Evolutionary conservation across 2,113 vertebrate species (phyloP).

Genomic region (Urocynchramus pylzowi): DNA sequence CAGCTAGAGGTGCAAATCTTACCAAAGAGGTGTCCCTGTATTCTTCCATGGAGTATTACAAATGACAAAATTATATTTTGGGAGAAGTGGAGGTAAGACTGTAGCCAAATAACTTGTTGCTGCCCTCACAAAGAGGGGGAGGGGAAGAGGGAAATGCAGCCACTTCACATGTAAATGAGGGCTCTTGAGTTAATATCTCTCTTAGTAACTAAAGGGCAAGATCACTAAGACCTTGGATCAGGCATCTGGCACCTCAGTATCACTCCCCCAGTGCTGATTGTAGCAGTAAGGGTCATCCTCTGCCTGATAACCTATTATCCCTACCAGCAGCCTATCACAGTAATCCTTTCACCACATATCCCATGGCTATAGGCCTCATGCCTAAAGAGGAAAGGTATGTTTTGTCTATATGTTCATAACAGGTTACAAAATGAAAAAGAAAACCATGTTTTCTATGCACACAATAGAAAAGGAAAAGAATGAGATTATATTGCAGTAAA

Average conservation of each 20-base stretch:
- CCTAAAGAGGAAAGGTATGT: neutral
- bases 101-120: neutral
- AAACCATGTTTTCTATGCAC: neutral
- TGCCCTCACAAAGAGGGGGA: neutral
- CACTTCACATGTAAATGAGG: neutral
- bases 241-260: neutral
- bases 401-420: neutral
- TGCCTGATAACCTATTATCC: neutral
- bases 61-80: neutral
- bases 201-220: fast-evolving
- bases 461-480: neutral
- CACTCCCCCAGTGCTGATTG: neutral
- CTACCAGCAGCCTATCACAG: neutral
- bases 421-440: neutral
- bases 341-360: neutral
- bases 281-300: neutral
- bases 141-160: neutral
- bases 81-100: neutral
- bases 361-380: neutral
- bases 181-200: neutral
- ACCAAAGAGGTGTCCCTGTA: neutral
- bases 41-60: neutral
- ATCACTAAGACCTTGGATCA: neutral
- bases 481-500: neutral
- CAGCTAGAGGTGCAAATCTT: neutral